Conservation (phyloP, 2,113 vertebrate genomes). For the Psilopogon haemacephalus region DNA sequence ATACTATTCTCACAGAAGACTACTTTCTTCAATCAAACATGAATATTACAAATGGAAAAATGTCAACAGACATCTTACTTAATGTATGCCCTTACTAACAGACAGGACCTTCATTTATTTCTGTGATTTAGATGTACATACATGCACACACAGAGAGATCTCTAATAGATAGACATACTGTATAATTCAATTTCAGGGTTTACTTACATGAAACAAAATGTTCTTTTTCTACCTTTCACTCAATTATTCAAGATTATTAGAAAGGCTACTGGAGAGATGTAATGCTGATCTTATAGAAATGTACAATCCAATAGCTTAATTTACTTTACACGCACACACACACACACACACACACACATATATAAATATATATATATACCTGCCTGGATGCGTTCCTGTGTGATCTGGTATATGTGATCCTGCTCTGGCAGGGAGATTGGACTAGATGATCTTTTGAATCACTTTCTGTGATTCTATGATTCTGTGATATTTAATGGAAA, state of each 20-base stretch:
- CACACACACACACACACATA: no score
- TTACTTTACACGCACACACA: neutral
- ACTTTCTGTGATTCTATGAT: no score
- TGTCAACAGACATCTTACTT: neutral
- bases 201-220: neutral
- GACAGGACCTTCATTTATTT: neutral
- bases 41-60: neutral
- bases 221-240: neutral
- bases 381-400: no score
- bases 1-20: neutral
- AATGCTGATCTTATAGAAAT: neutral
- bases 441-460: no score
- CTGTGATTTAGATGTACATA: neutral
- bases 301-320: neutral
- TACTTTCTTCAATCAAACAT: neutral
- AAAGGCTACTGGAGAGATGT: neutral
- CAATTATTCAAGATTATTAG: neutral
- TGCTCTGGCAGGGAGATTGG: no score
- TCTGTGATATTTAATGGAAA: neutral
- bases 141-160: fast-evolving
- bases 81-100: neutral
- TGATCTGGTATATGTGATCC: no score
- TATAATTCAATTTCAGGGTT: neutral
- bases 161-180: neutral
- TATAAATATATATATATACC: no score